These are phyloP conservation scores for Hipposideros armiger DNA, from an alignment of 2,113 vertebrate species.

Conservation along the genomic window DNA sequence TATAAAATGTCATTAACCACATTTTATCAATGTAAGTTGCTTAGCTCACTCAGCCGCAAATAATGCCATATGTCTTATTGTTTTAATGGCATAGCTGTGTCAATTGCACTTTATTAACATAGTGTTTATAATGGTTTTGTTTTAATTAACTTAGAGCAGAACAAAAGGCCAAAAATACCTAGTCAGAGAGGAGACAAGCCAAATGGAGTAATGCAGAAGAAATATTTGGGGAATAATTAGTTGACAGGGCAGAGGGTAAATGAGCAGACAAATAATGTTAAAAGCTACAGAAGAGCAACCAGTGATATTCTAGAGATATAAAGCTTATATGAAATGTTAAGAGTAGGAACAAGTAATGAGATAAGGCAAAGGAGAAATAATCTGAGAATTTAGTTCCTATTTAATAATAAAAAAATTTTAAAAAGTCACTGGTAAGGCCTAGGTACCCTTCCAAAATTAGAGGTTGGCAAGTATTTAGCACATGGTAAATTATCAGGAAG, in stretches of 20 bases:
- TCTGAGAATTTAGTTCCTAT: not conserved
- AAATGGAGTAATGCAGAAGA: conserved; percentile 5
- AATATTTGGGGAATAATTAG: conserved; percentile 3
- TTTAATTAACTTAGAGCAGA: conserved; percentile 49
- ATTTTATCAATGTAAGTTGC: not conserved
- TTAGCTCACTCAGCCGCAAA: not conserved
- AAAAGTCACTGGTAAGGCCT: not conserved
- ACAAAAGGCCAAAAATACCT: not conserved
- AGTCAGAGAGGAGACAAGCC: not conserved
- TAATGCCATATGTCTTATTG: conserved; percentile 12
- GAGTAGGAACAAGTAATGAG: not conserved
- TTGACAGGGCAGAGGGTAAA: not conserved
- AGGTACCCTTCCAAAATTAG: not conserved
- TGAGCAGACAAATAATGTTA: not conserved
- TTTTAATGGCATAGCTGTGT: conserved; percentile 28
- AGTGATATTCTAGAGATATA: not conserved
- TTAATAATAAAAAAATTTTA: not conserved
- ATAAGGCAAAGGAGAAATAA: not conserved
- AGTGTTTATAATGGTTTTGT: not conserved
- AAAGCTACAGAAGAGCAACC: not conserved
- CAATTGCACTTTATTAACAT: not conserved
- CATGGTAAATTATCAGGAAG: not conserved
- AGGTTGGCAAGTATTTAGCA: not conserved
- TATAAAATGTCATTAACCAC: not conserved
- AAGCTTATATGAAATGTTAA: not conserved